phyloP scores from a whole-genome alignment of 1,140 invertebrate species.

The Drosophila ambigua region DNA sequence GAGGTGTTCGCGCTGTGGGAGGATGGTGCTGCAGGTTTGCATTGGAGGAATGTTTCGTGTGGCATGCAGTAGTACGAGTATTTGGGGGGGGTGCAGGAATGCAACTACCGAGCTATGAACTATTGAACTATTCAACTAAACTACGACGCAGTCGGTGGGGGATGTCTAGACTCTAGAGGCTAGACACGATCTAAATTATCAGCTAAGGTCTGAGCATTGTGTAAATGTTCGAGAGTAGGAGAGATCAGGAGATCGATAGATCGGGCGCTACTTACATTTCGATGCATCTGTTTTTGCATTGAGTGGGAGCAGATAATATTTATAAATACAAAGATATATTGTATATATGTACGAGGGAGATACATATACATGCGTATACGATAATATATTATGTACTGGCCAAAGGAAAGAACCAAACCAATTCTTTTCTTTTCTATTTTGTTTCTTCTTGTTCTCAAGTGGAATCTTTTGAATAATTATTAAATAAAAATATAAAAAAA shows the following conservation, averaged over 20 bases:
- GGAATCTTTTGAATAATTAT: conserved; percentile 24
- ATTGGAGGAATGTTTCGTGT: neutral
- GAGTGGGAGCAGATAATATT: conserved; percentile 68
- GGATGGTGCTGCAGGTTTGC: too few relatives aligned
- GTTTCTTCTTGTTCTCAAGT: conserved; percentile 25
- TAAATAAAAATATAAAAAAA: too few relatives aligned
- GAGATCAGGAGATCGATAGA: too few relatives aligned
- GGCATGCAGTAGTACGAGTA: conserved; percentile 12
- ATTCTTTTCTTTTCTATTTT: conserved; percentile 17
- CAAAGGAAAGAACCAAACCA: neutral
- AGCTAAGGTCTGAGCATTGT: conserved; percentile 11
- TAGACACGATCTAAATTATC: conserved; percentile 23
- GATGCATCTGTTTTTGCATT: conserved; percentile 70
- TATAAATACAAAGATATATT: conserved; percentile 10
- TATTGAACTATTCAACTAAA: conserved; percentile 15
- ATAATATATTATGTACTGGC: conserved; percentile 6
- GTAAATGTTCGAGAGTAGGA: conserved; percentile 28
- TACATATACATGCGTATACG: conserved; percentile 12
- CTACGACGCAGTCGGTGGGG: conserved; percentile 14
- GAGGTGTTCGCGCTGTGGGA: too few relatives aligned
- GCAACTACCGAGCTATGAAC: conserved; percentile 16
- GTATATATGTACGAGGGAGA: conserved; percentile 3
- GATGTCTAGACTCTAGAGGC: conserved; percentile 26
- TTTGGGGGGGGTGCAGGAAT: conserved; percentile 10
- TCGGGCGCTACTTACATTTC: conserved; percentile 69